Evolutionary conservation across 2,113 vertebrate genomes (phyloP), one percentile per base, ranked within the genome.

Genomic region (Platichthys flesus): DNA sequence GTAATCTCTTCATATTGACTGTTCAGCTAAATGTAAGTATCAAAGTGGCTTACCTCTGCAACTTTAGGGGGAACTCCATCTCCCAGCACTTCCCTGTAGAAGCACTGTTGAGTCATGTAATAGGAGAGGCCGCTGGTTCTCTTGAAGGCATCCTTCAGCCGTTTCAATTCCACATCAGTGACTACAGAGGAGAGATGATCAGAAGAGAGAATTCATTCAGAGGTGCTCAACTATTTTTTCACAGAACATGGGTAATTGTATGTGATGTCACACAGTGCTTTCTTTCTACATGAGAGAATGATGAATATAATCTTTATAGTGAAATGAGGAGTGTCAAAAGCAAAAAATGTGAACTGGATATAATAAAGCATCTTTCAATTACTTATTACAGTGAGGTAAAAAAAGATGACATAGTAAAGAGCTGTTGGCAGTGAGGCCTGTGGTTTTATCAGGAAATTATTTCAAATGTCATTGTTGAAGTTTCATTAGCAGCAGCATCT

Each of bases 101-200:
- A 99, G 94, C 97, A 97, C 86, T 97, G 98, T 86, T 99, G 98
- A 91, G 94, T 96, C 98, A 99, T 99, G 86, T 98, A 99, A 90
- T 77, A 97, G 0, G 97, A 97, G 81, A 98, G 94, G 61, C 98
- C 98, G 81, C 98, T 98, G 60, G 98, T 98, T 89, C 98, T 96
- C 93, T 99, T 99, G 92, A 99, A 99, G 81, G 98, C 98, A 97
- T 99, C 98, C 92, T 97, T 98, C 87, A 99, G 95, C 86, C 98
- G 90, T 89, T 98, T 99, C 68, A 99, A 88, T 83, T 99, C 98
- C 87, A 98, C 94, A 93, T 99, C 98, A 24, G 98, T 99, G 81
- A 99, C 98, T 99, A 14, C 2, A 72, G 21, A 24, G 42, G 26
- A 8, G 31, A 63, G 57, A 57, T 0, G n/a, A 31, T 21, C 4